A percentile compares a stretch with the other conserved stretches of the same genome.
phyloP scores from a whole-genome alignment of 2,113 vertebrate genomes.

The Sapayoa aenigma region DNA sequence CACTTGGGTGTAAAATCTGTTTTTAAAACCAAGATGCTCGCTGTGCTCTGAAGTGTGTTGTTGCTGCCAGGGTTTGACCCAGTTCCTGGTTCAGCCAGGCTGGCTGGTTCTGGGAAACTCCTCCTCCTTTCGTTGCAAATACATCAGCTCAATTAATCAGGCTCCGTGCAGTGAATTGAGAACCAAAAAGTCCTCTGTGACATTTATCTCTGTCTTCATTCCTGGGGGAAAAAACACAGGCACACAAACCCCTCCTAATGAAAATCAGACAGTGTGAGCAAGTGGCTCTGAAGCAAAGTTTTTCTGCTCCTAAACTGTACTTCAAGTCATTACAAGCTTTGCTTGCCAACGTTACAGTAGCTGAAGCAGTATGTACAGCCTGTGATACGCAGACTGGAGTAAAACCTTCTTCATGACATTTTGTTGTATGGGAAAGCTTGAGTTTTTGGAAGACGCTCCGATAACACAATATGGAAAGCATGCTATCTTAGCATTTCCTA shows the following conservation, averaged over 20 bases:
- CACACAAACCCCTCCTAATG: constrained; percentile 16
- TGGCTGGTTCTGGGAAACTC: background rate
- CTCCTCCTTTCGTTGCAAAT: background rate
- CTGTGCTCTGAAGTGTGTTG: background rate
- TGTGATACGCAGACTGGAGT: constrained; percentile 70
- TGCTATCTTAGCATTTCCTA: constrained; percentile 77
- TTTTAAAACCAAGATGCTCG: background rate
- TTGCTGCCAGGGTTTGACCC: background rate
- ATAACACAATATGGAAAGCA: constrained; percentile 78
- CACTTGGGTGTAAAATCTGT: background rate
- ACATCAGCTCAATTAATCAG: constrained; percentile 3
- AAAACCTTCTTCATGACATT: constrained; percentile 74
- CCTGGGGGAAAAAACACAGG: background rate
- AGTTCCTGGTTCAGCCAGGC: background rate
- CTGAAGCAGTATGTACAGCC: constrained; percentile 61
- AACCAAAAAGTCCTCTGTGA: constrained; percentile 27
- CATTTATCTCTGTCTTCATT: constrained; percentile 48
- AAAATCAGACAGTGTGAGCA: constrained; percentile 47
- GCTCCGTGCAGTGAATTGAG: background rate
- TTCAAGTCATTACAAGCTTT: constrained; percentile 57
- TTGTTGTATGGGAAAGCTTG: constrained; percentile 74
- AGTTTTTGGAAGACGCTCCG: constrained; percentile 73
- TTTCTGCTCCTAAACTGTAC: constrained; percentile 63
- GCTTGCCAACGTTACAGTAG: constrained; percentile 58
- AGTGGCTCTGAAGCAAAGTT: constrained; percentile 49